Conservation (phyloP, 53 echinoderm and acorn worm genomes). For the Echinarachnius parma region DNA sequence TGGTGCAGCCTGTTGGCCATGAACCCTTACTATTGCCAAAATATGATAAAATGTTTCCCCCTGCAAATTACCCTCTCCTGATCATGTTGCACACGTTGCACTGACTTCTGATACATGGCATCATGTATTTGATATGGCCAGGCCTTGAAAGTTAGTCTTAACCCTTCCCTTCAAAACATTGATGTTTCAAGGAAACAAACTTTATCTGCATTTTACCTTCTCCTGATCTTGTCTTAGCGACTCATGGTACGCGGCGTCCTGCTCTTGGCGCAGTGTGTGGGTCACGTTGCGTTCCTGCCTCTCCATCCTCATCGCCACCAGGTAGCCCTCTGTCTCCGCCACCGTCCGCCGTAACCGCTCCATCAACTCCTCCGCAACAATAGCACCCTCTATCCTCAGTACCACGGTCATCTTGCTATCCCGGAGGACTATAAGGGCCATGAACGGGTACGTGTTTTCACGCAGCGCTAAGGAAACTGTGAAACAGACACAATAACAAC, state of each 20-base stretch:
- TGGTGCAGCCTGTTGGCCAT: too few relatives aligned
- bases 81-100: too few relatives aligned
- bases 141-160: too few relatives aligned
- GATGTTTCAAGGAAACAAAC: too few relatives aligned
- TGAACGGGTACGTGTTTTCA: slow-evolving; percentile 86
- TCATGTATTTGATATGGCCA: too few relatives aligned
- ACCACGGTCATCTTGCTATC: slow-evolving; percentile 93
- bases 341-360: slow-evolving; percentile 65
- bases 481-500: too few relatives aligned
- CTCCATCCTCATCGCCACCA: slow-evolving; percentile 72
- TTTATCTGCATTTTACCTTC: slow-evolving; percentile 66
- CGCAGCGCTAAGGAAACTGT: slow-evolving; percentile 84
- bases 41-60: too few relatives aligned
- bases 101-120: too few relatives aligned
- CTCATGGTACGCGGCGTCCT: slow-evolving; percentile 81
- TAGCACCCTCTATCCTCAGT: slow-evolving; percentile 85
- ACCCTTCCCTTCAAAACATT: too few relatives aligned
- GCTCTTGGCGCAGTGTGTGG: slow-evolving; percentile 80
- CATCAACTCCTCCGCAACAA: slow-evolving; percentile 63
- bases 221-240: slow-evolving; percentile 85
- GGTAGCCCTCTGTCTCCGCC: slow-evolving; percentile 77
- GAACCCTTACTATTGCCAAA: too few relatives aligned
- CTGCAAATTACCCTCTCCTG: too few relatives aligned
- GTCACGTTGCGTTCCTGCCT: slow-evolving; percentile 62
- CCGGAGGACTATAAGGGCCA: slow-evolving; percentile 83